Evolutionary conservation across 2,888 invertebrate species (phyloP), one percentile per base, ranked within the genome.

Genomic region (Drosophila dives): DNA sequence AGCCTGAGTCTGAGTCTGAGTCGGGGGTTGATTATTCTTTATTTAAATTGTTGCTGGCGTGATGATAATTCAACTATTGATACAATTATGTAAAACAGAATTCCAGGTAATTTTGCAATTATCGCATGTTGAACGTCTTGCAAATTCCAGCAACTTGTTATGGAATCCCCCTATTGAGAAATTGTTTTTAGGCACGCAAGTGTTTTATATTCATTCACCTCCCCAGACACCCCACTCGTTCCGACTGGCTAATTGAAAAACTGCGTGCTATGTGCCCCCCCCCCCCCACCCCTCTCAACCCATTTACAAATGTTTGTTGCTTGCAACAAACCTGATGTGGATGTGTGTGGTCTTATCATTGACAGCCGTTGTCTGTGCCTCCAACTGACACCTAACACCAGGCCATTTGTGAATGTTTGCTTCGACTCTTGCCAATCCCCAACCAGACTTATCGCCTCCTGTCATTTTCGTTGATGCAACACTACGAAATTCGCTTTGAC

Each of bases 381-480:
- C 71, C 72, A 81, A 81, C 79, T 77, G 86, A 86, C 86, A 86
- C 72, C 69, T 83, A 76, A 88, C 88, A 88, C 81, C 76, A 62
- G 55, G 45, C 73, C 80, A 82, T 70, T 72, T 76, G 69, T 71
- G 66, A 38, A 67, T 63, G 64, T 42, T 64, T 63, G 64, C 38
- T 64, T 51, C 11, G 40, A 40, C 63, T 45, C 63, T 63, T 45
- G 29, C 51, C 64, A 36, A 50, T 45, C 53, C 34, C 42, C 23
- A 67, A 17, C 53, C 61, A 53, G 51, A 61, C 64, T 61, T 68
- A 78, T 76, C 79, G 74, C 29, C 65, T 61, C 67, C 48, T 70
- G 73, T 64, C 66, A 72, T 51, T 67, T 53, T 50, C 60, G 62
- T 64, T 78, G 72, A 65, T 63, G 58, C 77, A 70, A 77, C 58